Evolutionary conservation across 2,888 invertebrate species (phyloP).

Genomic region (Nomada lathburiana): DNA sequence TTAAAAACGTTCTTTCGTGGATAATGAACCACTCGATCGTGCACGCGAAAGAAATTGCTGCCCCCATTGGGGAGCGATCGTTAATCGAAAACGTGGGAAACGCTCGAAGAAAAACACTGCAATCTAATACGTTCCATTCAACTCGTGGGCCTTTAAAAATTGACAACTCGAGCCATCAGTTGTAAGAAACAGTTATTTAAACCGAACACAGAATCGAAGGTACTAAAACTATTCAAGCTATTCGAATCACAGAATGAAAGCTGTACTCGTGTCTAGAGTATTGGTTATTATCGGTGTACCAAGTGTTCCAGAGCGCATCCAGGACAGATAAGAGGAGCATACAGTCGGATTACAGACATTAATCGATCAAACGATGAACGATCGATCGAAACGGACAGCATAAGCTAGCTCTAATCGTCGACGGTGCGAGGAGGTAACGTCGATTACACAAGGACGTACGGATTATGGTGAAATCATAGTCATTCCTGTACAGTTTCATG

Average conservation of each 20-base stretch:
- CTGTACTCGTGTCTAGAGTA: too few relatives aligned
- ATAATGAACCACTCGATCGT: not conserved
- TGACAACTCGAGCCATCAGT: too few relatives aligned
- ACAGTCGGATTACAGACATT: slow-evolving; percentile 54
- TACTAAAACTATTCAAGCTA: too few relatives aligned
- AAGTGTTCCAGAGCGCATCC: slow-evolving; percentile 13
- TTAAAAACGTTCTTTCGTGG: not conserved
- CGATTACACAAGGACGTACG: slow-evolving; percentile 54
- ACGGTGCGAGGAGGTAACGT: slow-evolving; percentile 31
- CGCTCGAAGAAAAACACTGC: too few relatives aligned
- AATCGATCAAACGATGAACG: slow-evolving; percentile 64
- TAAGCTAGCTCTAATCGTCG: slow-evolving; percentile 53
- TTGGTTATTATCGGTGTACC: too few relatives aligned
- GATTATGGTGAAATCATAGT: slow-evolving; percentile 56
- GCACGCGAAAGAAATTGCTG: not conserved
- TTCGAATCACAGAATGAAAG: too few relatives aligned
- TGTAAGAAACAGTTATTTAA: too few relatives aligned
- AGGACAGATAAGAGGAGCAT: slow-evolving; percentile 43
- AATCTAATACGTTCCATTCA: too few relatives aligned
- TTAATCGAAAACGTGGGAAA: slow-evolving; percentile 8
- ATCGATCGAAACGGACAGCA: slow-evolving; percentile 43
- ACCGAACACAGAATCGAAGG: too few relatives aligned
- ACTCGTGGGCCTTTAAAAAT: too few relatives aligned
- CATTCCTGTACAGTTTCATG: slow-evolving; percentile 37
- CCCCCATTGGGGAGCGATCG: not conserved